These are phyloP conservation scores for Sylvicola cinctus DNA, from an alignment of 2,888 invertebrate genomes.

Conservation along the genomic window DNA sequence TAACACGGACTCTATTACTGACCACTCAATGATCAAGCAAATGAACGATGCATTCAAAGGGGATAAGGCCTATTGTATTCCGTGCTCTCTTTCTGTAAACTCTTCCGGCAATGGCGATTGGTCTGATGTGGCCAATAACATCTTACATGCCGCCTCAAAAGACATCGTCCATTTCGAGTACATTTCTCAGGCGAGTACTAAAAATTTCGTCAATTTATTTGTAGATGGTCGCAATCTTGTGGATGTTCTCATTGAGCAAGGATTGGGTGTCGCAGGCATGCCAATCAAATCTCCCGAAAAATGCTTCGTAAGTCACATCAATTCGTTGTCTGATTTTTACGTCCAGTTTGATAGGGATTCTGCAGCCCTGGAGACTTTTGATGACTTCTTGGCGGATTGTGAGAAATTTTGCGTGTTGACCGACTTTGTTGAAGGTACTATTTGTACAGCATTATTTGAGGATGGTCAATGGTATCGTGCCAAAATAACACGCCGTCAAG, in stretches of 20 bases:
- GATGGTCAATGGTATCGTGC: slow-evolving; percentile 47
- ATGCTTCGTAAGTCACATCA: slow-evolving; percentile 53
- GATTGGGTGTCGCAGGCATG: slow-evolving; percentile 22
- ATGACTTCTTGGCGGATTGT: slow-evolving; percentile 32
- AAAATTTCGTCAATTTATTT: background rate
- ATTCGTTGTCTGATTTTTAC: slow-evolving; percentile 58
- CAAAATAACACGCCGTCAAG: slow-evolving; percentile 30
- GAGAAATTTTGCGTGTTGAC: slow-evolving; percentile 30
- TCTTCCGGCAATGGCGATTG: slow-evolving; percentile 41
- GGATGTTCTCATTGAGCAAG: slow-evolving; percentile 33
- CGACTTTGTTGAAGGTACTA: slow-evolving; percentile 28
- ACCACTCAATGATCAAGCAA: slow-evolving; percentile 35
- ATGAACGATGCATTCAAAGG: slow-evolving; percentile 36
- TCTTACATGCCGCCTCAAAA: slow-evolving; percentile 28
- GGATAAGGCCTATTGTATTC: slow-evolving; percentile 34
- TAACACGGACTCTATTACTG: slow-evolving; percentile 52
- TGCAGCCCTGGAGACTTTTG: slow-evolving; percentile 35
- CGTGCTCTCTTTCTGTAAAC: slow-evolving; percentile 44
- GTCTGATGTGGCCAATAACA: slow-evolving; percentile 39
- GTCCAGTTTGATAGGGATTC: slow-evolving; percentile 49
- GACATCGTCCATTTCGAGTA: slow-evolving; percentile 21
- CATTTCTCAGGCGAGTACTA: slow-evolving; percentile 13
- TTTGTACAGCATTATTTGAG: slow-evolving; percentile 43
- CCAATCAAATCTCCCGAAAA: slow-evolving; percentile 30
- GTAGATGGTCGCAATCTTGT: slow-evolving; percentile 2